Evolutionary conservation across 37 sponge, comb jelly and placozoan species (phyloP), one percentile per base, ranked within the genome.

Genomic region (Cliona cf. orientalis): DNA sequence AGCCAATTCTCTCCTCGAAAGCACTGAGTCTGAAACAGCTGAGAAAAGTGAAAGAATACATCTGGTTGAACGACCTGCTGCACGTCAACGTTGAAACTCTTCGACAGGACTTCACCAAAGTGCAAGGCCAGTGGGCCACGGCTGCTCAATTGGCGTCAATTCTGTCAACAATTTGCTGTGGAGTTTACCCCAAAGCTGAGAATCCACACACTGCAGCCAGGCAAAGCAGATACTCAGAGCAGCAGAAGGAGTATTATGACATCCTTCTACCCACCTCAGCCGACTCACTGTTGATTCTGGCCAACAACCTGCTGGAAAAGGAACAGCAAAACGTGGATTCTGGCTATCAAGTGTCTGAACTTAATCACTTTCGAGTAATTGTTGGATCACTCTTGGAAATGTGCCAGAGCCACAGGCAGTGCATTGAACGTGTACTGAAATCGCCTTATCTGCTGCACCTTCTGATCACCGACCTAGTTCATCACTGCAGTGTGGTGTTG

Each of bases 401-500:
- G 36, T 84, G 91, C 45, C 33, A 60, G 2, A 66, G 42, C 46
- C 86, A 85, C 69, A 58, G 66, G 39, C 56, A 49, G 34, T 75
- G 79, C 49, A 63, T 68, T 39, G 26, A 12, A 17, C 75, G 76
- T 22, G 59, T 56, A 0, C 65, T 91, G 12, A 78, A 86, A 70
- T 91, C 92, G 2, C 88, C 92, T n/a, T 84, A 82, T 41, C 75
- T 91, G 33, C 79, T 91, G 23, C 84, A 87, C 69, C 69, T 83
- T 35, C 62, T 91, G 31, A 81, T 78, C 42, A 71, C 89, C 3
- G 84, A 78, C 58, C 59, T 78, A 31, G 42, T 22, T 0, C 22
- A 22, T 41, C 71, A 72, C 64, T 42, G 70, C 33, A 62, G 37
- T 38, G 37, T 46, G 22, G 39, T 78, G 39, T 23, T 91, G 60